These are phyloP conservation scores for Tursiops truncatus DNA, from an alignment of 2,113 vertebrate genomes.

Conservation along the genomic window DNA sequence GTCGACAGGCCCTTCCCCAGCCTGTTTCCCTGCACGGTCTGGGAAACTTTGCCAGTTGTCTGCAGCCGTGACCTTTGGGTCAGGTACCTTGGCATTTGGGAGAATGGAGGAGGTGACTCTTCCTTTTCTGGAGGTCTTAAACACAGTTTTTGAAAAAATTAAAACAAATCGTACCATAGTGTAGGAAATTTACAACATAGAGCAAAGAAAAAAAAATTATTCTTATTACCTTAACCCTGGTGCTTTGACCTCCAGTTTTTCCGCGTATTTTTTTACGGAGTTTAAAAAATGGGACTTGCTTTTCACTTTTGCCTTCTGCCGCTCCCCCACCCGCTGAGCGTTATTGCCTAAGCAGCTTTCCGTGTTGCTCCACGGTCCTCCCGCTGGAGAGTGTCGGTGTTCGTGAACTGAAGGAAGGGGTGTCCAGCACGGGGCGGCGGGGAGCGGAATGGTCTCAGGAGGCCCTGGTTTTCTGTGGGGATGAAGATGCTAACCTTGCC, in stretches of 20 bases:
- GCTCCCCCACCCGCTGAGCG: accelerated
- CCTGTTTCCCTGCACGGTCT: neutral
- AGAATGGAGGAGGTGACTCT: neutral
- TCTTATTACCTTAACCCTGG: neutral
- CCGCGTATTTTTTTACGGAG: neutral
- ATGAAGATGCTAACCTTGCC: conserved; percentile 51
- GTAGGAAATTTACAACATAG: neutral
- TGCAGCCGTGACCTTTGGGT: neutral
- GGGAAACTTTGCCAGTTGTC: neutral
- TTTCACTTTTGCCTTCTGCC: neutral
- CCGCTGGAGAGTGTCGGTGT: neutral
- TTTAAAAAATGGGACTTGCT: neutral
- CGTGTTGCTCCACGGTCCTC: neutral
- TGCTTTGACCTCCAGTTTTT: neutral
- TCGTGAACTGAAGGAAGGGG: neutral
- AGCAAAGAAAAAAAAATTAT: neutral
- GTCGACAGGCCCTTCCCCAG: neutral
- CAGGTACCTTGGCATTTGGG: neutral
- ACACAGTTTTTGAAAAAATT: neutral
- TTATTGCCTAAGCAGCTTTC: neutral
- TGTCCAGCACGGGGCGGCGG: neutral
- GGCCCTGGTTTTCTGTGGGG: neutral
- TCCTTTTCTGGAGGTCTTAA: neutral
- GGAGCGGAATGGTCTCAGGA: neutral
- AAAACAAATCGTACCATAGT: neutral